Base-by-base conservation (phyloP, 2,113 vertebrate genomes). In the Lepisosteus oculatus region DNA sequence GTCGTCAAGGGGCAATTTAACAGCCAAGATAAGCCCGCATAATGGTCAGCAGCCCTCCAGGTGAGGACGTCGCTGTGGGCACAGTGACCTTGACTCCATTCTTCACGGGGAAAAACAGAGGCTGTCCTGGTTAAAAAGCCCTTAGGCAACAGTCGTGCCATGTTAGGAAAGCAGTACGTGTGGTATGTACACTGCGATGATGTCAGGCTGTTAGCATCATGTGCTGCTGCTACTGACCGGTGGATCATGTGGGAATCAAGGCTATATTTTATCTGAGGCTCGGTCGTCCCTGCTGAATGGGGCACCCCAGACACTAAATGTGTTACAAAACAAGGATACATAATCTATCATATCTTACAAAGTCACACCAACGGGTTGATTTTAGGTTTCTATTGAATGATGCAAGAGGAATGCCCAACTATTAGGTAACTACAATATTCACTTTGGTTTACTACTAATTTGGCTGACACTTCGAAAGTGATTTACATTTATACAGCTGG, bases 191-290 rank as follows among this genome's bases (percentile, higher is more conserved):
- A 75, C 70, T 76, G 72, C 82, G 80, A 80, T 88, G 84, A 90
- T 83, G 84, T 88, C 85, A 86, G 77, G 11, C 61, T 56, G 79
- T 83, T 85, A 83, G 79, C 83, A 84, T 89, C 81, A 77, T 81
- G 83, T 83, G 83, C 83, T 85, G 80, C 81, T 72, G 69, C 77
- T 78, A 75, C 81, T 77, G 69, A 66, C 74, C 74, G 73, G 70
- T 71, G 75, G 77, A 80, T 84, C 80, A 81, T 61, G 74, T 67
- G 57, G 11, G 77, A 68, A 77, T 78, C 77, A 43, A 75, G 75
- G 70, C 65, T 72, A 72, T 70, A 68, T 74, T 72, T 70, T 72
- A 74, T 69, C 73, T 81, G 76, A 51, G 43, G 72, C 59, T 68
- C 74, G 77, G 73, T 65, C 69, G 47, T 66, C 72, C 55, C 3